Conservation (phyloP, 2,113 vertebrate genomes). For the Ancistrus triradiatus region DNA sequence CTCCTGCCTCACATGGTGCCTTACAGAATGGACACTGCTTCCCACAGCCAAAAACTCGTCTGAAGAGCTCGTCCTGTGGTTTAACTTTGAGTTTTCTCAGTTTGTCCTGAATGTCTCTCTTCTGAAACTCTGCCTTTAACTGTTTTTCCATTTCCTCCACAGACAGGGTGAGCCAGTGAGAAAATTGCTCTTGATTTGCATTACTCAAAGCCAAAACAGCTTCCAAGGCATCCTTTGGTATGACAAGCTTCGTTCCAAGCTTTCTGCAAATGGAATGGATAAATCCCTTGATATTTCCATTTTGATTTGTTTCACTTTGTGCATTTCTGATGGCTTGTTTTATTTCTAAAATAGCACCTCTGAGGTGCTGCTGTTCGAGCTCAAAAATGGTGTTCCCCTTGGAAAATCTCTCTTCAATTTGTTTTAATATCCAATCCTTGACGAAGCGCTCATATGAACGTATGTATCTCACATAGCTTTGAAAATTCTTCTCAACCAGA, state of each 20-base stretch:
- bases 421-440: conserved; percentile 28
- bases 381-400: background rate
- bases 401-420: conserved; percentile 37
- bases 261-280: conserved; percentile 43
- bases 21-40: conserved; percentile 66
- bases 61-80: conserved; percentile 57
- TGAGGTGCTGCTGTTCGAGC: conserved; percentile 32
- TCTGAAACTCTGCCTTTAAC: conserved; percentile 15
- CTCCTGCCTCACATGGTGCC: conserved; percentile 63
- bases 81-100: conserved; percentile 33
- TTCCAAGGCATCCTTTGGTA: conserved; percentile 50
- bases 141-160: conserved; percentile 39
- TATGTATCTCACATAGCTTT: conserved; percentile 12
- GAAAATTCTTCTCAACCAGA: background rate
- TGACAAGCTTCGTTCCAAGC: conserved; percentile 49
- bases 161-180: conserved; percentile 29
- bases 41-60: conserved; percentile 63
- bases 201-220: conserved; percentile 52
- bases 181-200: conserved; percentile 45
- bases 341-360: conserved; percentile 36
- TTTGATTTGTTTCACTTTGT: background rate
- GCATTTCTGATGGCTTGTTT: conserved; percentile 35
- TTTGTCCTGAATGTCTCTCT: background rate
- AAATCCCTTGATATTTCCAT: conserved; percentile 39
- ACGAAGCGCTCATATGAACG: conserved; percentile 35